Evolutionary conservation across 2,888 invertebrate species (phyloP).

Genomic region (Candidula unifasciata): DNA sequence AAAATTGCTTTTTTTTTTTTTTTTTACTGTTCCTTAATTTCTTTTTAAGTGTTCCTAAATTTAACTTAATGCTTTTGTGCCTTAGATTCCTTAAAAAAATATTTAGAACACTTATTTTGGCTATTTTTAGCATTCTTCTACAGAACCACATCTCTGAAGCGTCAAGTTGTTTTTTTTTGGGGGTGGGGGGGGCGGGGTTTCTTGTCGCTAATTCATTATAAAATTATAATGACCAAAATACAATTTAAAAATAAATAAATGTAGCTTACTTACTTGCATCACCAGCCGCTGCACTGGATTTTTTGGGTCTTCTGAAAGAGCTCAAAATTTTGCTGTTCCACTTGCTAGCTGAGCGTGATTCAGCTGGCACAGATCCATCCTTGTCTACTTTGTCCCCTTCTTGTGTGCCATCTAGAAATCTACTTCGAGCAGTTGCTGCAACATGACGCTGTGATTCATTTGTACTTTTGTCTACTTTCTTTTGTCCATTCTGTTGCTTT

Average conservation of each 20-base stretch:
- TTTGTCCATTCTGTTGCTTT: conserved; percentile 27
- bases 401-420: not conserved
- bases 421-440: not conserved
- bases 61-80: too few species aligned
- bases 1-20: too few species aligned
- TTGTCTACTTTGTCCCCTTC: not conserved
- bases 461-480: not conserved
- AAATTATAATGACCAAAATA: not conserved
- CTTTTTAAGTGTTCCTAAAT: too few species aligned
- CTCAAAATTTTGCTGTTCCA: not conserved
- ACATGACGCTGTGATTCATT: not conserved
- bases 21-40: too few species aligned
- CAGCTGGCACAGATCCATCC: conserved; percentile 1
- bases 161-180: too few species aligned
- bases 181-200: too few species aligned
- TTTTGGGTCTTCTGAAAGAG: conserved; percentile 7
- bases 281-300: not conserved
- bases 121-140: too few species aligned
- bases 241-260: not conserved
- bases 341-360: not conserved
- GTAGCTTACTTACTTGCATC: not conserved
- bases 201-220: too few species aligned
- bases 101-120: too few species aligned
- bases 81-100: too few species aligned
- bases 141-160: too few species aligned